Evolutionary conservation across 2,797 vertebrate species (phyloP), one percentile per base, ranked within the genome.

Genomic region (Galago senegalensis): DNA sequence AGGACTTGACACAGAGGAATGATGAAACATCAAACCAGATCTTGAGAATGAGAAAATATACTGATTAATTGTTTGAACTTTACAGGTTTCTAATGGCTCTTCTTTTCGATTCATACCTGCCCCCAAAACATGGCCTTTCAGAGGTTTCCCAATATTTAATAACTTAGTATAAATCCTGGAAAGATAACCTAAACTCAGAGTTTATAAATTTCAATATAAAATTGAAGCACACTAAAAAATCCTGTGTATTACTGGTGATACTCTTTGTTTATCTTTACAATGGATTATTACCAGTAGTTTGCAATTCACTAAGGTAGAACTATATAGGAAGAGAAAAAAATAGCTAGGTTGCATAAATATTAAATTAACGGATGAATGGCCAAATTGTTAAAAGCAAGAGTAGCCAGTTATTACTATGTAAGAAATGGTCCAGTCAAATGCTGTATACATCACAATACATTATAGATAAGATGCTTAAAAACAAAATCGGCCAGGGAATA

Each of bases 401-500:
- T 82, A 89, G 14, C 43, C 67, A 92, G 67, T 34, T 81, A 70
- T 91, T 69, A 86, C 25, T 87, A 0, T 34, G 75, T 40, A 17
- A 89, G 80, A 85, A 80, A 63, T 40, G 3, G 12, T 73, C 46
- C 56, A 70, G 23, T 87, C n/a, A 18, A 53, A 58, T 76, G 5
- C n/a, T 69, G 13, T 53, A 40, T 16, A 49, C 29, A 60, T 92
- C 60, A 63, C 9, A 14, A 49, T 53, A 69, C 12, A 63, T 72
- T 85, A 20, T 13, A 96, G 10, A 3, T 85, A 95, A 96, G 16
- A 76, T 86, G 63, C n/a, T 93, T 95, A 93, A 82, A 88, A 91
- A 94, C 2, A 65, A 2, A 87, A 10, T 60, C 86, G 76, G 5
- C 25, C 67, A 60, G 34, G 49, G 6, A 77, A 49, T 2, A 69